These are phyloP conservation scores for Erinaceus europaeus DNA, from an alignment of 2,113 vertebrate genomes.

Conservation along the genomic window DNA sequence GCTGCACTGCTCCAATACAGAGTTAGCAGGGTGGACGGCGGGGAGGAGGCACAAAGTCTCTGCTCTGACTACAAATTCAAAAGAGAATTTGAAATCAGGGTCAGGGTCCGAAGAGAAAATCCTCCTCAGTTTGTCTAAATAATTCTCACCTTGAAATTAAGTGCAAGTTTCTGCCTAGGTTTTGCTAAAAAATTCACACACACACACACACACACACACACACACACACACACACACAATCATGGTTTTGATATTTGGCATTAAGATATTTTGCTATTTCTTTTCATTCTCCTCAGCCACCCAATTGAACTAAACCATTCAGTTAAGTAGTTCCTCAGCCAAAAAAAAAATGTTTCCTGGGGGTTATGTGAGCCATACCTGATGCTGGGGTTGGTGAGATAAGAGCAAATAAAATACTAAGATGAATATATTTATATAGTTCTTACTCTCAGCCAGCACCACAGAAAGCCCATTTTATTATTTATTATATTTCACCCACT, in stretches of 20 bases:
- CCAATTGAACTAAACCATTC: neutral
- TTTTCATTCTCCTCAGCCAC: neutral
- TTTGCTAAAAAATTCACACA: conserved; percentile 11
- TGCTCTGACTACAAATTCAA: neutral
- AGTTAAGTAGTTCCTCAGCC: neutral
- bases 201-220: rapidly evolving
- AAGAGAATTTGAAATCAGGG: neutral
- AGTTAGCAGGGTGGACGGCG: neutral
- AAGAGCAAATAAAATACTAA: neutral
- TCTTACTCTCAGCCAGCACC: neutral
- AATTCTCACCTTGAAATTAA: conserved; percentile 52
- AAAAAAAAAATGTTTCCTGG: neutral
- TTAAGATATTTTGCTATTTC: neutral
- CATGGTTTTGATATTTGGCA: neutral
- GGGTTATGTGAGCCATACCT: neutral
- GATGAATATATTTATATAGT: neutral
- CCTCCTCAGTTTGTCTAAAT: neutral
- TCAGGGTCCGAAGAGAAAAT: conserved; percentile 2
- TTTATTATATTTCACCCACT: neutral
- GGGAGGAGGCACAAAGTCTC: neutral
- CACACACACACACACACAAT: no score
- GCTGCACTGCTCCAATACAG: neutral
- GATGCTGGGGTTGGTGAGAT: neutral
- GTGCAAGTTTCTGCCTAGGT: conserved; percentile 1
- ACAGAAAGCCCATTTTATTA: neutral